These are phyloP conservation scores for Astropecten irregularis DNA, from an alignment of 53 echinoderm and acorn worm species.

Conservation along the genomic window DNA sequence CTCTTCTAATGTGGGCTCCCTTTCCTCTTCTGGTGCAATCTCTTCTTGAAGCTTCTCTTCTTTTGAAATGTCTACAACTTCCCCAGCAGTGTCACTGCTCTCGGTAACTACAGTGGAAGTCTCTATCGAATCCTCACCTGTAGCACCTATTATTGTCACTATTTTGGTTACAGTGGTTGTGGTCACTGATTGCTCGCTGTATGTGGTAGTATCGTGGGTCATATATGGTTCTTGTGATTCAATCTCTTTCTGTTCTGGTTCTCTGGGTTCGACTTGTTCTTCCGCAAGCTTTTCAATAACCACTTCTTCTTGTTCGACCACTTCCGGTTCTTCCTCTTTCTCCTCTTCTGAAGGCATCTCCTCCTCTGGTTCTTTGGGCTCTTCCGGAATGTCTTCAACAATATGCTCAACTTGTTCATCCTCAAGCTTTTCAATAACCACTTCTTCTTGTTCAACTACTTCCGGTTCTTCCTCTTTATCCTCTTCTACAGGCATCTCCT, in stretches of 20 bases:
- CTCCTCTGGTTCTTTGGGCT: background rate
- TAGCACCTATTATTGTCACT: no score
- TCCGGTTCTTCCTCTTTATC: background rate
- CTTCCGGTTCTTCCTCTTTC: background rate
- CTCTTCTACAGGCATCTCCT: no score
- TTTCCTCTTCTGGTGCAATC: conserved; percentile 14
- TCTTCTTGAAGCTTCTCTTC: conserved; percentile 21
- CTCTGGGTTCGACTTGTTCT: background rate
- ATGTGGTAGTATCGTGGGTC: no score
- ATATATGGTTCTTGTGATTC: background rate
- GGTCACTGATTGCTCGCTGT: no score
- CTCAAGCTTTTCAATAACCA: background rate
- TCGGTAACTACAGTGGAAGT: background rate
- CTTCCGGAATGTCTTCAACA: no score
- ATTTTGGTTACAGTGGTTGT: no score
- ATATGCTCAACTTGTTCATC: background rate
- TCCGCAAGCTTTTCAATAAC: conserved; percentile 8
- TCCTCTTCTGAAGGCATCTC: background rate
- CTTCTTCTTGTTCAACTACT: no score
- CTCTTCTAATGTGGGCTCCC: conserved; percentile 16
- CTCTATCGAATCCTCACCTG: no score
- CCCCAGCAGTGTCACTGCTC: background rate
- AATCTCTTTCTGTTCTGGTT: background rate
- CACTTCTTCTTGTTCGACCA: background rate
- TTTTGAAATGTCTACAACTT: background rate